These are phyloP conservation scores for Drosophila kanapiae DNA, from an alignment of 1,140 invertebrate species.

Conservation along the genomic window DNA sequence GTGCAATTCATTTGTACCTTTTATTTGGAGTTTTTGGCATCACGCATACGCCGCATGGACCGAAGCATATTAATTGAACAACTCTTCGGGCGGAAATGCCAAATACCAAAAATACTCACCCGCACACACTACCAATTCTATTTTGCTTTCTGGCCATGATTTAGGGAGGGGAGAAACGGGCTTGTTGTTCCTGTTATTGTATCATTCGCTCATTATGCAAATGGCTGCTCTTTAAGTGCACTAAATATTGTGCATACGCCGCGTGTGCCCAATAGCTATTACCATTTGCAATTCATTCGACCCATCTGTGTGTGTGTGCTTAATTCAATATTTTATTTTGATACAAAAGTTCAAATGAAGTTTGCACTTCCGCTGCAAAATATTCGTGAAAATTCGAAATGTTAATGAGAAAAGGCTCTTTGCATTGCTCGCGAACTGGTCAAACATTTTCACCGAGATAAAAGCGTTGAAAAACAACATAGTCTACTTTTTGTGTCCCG, in stretches of 20 bases:
- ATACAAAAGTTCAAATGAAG: slow-evolving; percentile 41
- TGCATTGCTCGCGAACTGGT: slow-evolving; percentile 12
- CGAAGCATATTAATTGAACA: slow-evolving; percentile 47
- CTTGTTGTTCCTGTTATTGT: background rate
- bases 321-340: slow-evolving; percentile 58
- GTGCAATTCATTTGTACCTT: slow-evolving; percentile 28
- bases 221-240: slow-evolving; percentile 59
- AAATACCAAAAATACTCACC: slow-evolving; percentile 5
- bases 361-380: slow-evolving; percentile 13
- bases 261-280: slow-evolving; percentile 26
- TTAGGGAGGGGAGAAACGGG: background rate
- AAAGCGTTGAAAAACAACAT: slow-evolving; percentile 4
- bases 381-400: slow-evolving; percentile 17
- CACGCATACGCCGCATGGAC: slow-evolving; percentile 38
- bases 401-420: slow-evolving; percentile 20
- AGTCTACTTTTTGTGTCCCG: no score
- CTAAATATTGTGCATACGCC: slow-evolving; percentile 55
- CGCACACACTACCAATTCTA: background rate
- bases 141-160: slow-evolving; percentile 30
- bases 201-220: slow-evolving; percentile 56
- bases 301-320: slow-evolving; percentile 15
- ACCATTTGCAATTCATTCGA: slow-evolving; percentile 15
- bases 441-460: slow-evolving; percentile 22
- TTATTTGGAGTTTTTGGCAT: slow-evolving; percentile 40
- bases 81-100: slow-evolving; percentile 15